phyloP scores from a whole-genome alignment of 2,113 vertebrate genomes.

The Propithecus coquereli region DNA sequence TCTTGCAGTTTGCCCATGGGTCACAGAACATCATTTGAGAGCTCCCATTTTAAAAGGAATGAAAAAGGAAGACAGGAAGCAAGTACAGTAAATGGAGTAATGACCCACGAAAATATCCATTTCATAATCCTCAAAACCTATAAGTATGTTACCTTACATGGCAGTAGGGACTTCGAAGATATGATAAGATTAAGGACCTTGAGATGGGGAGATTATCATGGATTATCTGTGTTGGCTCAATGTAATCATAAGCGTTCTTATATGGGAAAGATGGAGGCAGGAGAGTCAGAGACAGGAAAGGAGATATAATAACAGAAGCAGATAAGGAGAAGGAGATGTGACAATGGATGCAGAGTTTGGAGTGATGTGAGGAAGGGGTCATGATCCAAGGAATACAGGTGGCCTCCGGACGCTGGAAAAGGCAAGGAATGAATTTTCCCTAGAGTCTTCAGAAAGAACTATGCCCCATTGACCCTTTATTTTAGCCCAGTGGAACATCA shows the following conservation, averaged over 20 bases:
- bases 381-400: neutral
- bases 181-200: neutral
- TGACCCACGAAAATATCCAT: neutral
- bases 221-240: neutral
- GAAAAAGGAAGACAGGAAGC: neutral
- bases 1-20: neutral
- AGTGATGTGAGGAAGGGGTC: neutral
- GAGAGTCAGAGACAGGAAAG: neutral
- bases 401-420: neutral
- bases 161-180: neutral
- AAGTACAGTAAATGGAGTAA: neutral
- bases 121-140: neutral
- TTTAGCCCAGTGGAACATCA: neutral
- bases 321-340: neutral
- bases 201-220: neutral
- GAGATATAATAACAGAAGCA: neutral
- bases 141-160: neutral
- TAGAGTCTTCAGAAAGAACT: neutral
- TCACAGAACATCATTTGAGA: neutral
- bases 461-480: neutral
- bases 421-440: neutral
- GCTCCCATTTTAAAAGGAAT: neutral
- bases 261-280: neutral
- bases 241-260: neutral
- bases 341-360: neutral